Evolutionary conservation across 2,113 vertebrate species (phyloP), one percentile per base, ranked within the genome.

Genomic region (Sorex fumeus): DNA sequence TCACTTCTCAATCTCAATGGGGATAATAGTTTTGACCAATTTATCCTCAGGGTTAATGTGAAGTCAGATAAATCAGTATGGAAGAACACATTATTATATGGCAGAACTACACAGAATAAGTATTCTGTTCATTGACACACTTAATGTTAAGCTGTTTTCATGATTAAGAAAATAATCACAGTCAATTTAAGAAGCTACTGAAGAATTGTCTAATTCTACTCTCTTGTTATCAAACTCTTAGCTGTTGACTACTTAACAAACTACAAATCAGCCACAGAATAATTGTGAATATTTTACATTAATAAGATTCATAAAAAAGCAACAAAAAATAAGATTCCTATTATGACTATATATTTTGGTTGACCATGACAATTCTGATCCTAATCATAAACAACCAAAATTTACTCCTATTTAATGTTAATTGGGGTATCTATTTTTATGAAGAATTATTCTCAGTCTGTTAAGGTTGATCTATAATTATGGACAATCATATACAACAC

Each of bases 11-110:
- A 0, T 69, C 86, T 27, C 74, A 64, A 92, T 74, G 23, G 18
- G 8, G 74, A 88, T 70, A 81, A 83, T 88, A 8, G 82, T 13
- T 88, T 53, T 88, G 23, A 86, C 6, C n/a, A 85, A 67, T 11
- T 79, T 78, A 70, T 8, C n/a, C 45, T 86, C 3, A 9, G 4
- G 4, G 34, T 88, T 67, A 88, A 62, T 53, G 13, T 57, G 3
- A 90, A 94, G 25, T 87, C 74, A 90, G 77, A 77, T n/a, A 50
- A 77, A 78, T 47, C 45, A 82, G 25, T 43, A 91, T 69, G 27
- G 43, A 69, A 72, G 1, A 32, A 77, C 4, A 84, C 27, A 83
- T 67, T 90, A 53, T 50, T 43, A 85, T 92, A 34, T 93, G 53
- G 5, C 3, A 70, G 12, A 78, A 15, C 23, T 92, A 2, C 10